phyloP scores from a whole-genome alignment of 92 coral and sea anemone species.

The Paramuricea clavata region DNA sequence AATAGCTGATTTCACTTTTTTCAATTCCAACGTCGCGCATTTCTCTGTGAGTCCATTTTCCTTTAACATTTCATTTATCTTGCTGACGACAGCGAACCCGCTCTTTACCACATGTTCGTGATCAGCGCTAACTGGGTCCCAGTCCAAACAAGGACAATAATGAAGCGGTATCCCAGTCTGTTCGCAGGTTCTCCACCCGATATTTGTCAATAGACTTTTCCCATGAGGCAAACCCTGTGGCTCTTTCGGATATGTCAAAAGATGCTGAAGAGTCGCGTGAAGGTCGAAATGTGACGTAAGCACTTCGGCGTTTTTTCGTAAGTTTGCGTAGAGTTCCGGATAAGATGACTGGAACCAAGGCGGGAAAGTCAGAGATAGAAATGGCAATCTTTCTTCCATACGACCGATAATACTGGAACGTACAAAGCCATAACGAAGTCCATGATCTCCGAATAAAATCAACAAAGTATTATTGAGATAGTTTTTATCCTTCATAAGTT shows the following conservation, averaged over 20 bases:
- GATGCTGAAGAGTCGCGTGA: conserved; percentile 85
- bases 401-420: conserved; percentile 87
- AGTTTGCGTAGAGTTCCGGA: conserved; percentile 76
- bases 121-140: conserved; percentile 70
- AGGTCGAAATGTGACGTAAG: conserved; percentile 85
- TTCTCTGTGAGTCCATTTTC: conserved; percentile 21
- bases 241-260: conserved; percentile 77
- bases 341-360: conserved; percentile 78
- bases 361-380: conserved; percentile 91
- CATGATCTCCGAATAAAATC: conserved; percentile 85
- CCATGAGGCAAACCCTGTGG: conserved; percentile 73
- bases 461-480: conserved; percentile 79
- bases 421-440: conserved; percentile 85
- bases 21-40: conserved; percentile 49
- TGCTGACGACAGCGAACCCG: conserved; percentile 70
- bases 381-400: conserved; percentile 93
- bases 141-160: conserved; percentile 92
- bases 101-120: conserved; percentile 64
- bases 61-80: conserved; percentile 41
- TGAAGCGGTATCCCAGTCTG: conserved; percentile 86
- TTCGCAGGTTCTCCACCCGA: conserved; percentile 81
- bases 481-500: conserved; percentile 57
- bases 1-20: conserved; percentile 55
- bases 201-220: conserved; percentile 70
- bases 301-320: conserved; percentile 74